Evolutionary conservation across 1,140 invertebrate species (phyloP).

Genomic region (Galleria mellonella): DNA sequence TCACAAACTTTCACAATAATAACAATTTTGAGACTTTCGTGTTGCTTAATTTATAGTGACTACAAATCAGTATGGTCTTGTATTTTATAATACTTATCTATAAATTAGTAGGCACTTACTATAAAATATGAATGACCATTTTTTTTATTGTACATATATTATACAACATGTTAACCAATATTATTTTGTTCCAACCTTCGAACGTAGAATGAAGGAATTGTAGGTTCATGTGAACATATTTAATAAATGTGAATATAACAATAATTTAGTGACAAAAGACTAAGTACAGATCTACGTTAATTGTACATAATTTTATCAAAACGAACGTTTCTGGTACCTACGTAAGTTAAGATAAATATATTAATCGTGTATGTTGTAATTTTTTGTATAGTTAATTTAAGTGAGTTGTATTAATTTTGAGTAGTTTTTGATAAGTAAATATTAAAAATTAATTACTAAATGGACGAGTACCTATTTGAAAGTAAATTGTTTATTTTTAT

Average conservation of each 20-base stretch:
- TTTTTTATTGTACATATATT: no score
- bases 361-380: conserved; percentile 51
- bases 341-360: conserved; percentile 25
- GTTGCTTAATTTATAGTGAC: no score
- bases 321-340: conserved; percentile 25
- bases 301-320: conserved; percentile 49
- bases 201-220: conserved; percentile 29
- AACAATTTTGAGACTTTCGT: no score
- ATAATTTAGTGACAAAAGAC: conserved; percentile 56
- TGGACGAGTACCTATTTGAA: conserved; percentile 45
- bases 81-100: no score
- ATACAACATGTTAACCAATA: not conserved
- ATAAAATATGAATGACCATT: not conserved
- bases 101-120: no score
- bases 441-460: conserved; percentile 46
- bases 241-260: conserved; percentile 64
- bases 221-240: conserved; percentile 35
- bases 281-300: conserved; percentile 34
- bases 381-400: conserved; percentile 66
- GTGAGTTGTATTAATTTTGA: conserved; percentile 49
- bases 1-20: no score
- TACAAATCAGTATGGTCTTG: no score
- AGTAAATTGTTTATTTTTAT: not conserved
- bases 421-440: conserved; percentile 72
- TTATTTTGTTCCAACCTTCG: conserved; percentile 19